phyloP scores from a whole-genome alignment of 2,888 invertebrate species.

The Lapara coniferarum region DNA sequence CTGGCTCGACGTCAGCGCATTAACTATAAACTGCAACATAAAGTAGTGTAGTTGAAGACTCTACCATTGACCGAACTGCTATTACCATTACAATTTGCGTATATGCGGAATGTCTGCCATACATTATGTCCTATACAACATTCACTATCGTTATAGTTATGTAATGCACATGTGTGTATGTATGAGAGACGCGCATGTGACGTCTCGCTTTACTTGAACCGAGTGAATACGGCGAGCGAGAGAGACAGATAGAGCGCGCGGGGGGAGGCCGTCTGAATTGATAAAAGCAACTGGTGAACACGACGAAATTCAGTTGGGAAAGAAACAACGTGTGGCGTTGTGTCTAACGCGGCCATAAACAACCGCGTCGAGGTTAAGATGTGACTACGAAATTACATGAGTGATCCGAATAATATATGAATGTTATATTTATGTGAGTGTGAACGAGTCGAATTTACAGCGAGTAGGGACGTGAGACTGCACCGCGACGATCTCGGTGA shows the following conservation, averaged over 20 bases:
- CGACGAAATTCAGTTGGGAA: slow-evolving; percentile 76
- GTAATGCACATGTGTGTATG: slow-evolving; percentile 49
- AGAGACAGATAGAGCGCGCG: slow-evolving; percentile 58
- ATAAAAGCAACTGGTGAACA: slow-evolving; percentile 81
- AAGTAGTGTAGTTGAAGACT: slow-evolving; percentile 26
- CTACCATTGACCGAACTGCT: slow-evolving; percentile 17
- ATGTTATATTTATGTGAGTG: slow-evolving; percentile 52
- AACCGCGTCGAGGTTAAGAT: slow-evolving; percentile 71
- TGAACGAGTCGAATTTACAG: slow-evolving; percentile 49
- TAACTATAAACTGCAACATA: not conserved
- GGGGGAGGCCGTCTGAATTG: slow-evolving; percentile 74
- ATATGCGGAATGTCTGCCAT: slow-evolving; percentile 51
- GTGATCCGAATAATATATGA: slow-evolving; percentile 61
- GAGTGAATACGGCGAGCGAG: slow-evolving; percentile 52
- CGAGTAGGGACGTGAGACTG: slow-evolving; percentile 47
- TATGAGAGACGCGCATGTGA: slow-evolving; percentile 53
- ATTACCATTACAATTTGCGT: slow-evolving; percentile 25
- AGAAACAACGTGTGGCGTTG: slow-evolving; percentile 61
- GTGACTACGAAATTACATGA: slow-evolving; percentile 71
- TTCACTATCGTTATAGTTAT: slow-evolving; percentile 52
- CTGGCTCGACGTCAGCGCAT: slow-evolving; percentile 10
- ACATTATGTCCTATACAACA: slow-evolving; percentile 50
- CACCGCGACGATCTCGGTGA: slow-evolving; percentile 63
- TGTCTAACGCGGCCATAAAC: slow-evolving; percentile 52
- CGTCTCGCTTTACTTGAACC: slow-evolving; percentile 57